Evolutionary conservation across 2,888 invertebrate species (phyloP), one percentile per base, ranked within the genome.

Genomic region (Onthophagus sagittarius): DNA sequence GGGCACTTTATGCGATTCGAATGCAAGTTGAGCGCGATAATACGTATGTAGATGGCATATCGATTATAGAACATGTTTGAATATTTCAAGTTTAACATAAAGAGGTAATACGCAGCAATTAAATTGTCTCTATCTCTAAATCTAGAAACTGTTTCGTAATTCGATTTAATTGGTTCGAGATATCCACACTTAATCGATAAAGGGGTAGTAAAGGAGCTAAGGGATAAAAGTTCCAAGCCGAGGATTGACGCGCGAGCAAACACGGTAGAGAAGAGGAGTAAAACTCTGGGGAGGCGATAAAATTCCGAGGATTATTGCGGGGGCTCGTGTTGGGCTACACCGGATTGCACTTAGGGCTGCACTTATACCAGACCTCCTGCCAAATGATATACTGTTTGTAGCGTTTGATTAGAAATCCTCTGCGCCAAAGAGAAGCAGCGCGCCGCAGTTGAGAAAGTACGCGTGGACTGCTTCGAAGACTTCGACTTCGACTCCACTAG

Each of bases 271-370:
- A 53, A 15, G 39, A 53, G 39, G 11, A 15, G 39, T 53, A 53
- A 71, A 75, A 15, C 63, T 73, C 74, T 71, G 62, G 23, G 69
- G 70, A 23, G 69, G 74, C 70, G 74, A 77, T 77, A 76, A 76
- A 77, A 77, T 75, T 74, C 76, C 75, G 33, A 74, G 74, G 74
- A 76, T 77, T 77, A 77, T 77, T 77, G 72, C 75, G 72, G 70
- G 64, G 75, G 23, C 23, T 73, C 71, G 72, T 69, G 71, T 76
- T 70, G 76, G 74, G 74, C 74, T 77, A 76, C 76, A 77, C 70
- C 74, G 75, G 72, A 76, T 72, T 76, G 77, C 77, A 76, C 77
- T 76, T 74, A 74, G 72, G 32, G 62, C 72, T 73, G 71, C 71
- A 73, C 53, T 73, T 70, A 62, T 33, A 32, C 70, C 32, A 53